phyloP scores from a whole-genome alignment of 2,797 vertebrate species.

The Phrynocephalus forsythii region DNA sequence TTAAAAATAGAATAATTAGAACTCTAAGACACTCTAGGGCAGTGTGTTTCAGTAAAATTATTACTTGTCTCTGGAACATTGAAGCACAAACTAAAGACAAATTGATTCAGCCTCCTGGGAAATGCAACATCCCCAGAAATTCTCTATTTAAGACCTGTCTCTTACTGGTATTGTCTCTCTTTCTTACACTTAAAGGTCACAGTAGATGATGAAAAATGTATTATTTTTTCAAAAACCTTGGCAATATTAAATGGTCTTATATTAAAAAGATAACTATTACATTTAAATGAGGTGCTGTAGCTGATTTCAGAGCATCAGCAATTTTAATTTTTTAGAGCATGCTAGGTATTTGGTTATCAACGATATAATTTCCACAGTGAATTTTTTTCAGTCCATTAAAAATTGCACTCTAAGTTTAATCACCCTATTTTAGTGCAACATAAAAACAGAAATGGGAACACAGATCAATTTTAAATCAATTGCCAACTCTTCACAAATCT shows the following conservation, averaged over 20 bases:
- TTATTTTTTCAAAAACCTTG: constrained; percentile 16
- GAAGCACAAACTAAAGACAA: constrained; percentile 65
- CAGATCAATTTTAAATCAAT: constrained; percentile 35
- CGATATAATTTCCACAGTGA: constrained; percentile 30
- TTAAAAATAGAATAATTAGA: constrained; percentile 71
- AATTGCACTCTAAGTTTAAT: constrained; percentile 55
- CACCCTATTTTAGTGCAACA: constrained; percentile 38
- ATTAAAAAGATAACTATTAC: constrained; percentile 35
- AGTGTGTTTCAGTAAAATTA: constrained; percentile 68
- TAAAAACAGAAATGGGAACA: constrained; percentile 51
- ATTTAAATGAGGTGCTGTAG: constrained; percentile 25
- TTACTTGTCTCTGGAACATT: constrained; percentile 57
- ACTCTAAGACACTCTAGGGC: constrained; percentile 60
- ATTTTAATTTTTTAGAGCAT: constrained; percentile 32
- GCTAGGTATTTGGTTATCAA: constrained; percentile 32
- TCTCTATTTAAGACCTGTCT: constrained; percentile 57
- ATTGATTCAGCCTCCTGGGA: constrained; percentile 65
- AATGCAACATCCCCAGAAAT: constrained; percentile 69
- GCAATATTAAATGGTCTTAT: constrained; percentile 37
- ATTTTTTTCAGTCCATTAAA: constrained; percentile 36
- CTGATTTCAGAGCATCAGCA: constrained; percentile 49
- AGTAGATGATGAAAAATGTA: constrained; percentile 17
- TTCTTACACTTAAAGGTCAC: constrained; percentile 50
- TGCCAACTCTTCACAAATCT: constrained; percentile 22
- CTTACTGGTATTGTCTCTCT: constrained; percentile 53